Evolutionary conservation across 2,113 vertebrate species (phyloP).

Genomic region (Mesocricetus auratus): DNA sequence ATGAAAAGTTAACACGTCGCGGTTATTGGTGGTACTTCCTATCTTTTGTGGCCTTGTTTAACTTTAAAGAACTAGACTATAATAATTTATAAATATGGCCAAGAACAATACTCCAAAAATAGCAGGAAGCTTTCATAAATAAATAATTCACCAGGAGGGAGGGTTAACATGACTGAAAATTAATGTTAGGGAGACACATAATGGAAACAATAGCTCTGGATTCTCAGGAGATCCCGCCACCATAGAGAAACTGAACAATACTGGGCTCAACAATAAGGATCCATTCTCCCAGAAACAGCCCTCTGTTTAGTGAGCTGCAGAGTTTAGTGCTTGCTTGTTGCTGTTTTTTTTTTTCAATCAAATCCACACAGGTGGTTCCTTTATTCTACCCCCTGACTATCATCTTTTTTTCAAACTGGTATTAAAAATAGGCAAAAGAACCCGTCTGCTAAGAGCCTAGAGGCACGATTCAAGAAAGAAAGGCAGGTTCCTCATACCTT

Average conservation of each 20-base stretch:
- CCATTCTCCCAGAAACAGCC: not conserved
- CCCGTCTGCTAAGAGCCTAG: slow-evolving; percentile 60
- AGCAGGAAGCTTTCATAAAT: not conserved
- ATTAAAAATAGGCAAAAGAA: slow-evolving; percentile 73
- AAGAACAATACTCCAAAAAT: not conserved
- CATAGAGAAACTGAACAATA: slow-evolving; percentile 19
- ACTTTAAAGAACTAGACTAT: slow-evolving; percentile 22
- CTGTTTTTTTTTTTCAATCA: not conserved
- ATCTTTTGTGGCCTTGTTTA: slow-evolving; percentile 32
- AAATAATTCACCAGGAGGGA: slow-evolving; percentile 42
- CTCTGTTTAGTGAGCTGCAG: slow-evolving; percentile 34
- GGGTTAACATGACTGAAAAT: slow-evolving; percentile 43
- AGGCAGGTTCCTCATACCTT: slow-evolving; percentile 58
- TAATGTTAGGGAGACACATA: slow-evolving; percentile 7
- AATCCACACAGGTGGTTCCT: slow-evolving; percentile 64
- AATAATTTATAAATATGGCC: slow-evolving; percentile 44
- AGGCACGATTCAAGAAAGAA: slow-evolving; percentile 61
- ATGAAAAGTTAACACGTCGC: not conserved
- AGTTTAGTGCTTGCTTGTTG: slow-evolving; percentile 11
- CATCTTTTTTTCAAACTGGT: slow-evolving; percentile 51
- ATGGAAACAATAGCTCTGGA: not conserved
- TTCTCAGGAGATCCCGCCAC: not conserved
- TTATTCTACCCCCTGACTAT: slow-evolving; percentile 50
- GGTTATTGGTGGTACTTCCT: not conserved
- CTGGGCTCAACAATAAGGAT: not conserved